Evolutionary conservation across 2,797 vertebrate genomes (phyloP).

Genomic region (Girardinus metallicus): DNA sequence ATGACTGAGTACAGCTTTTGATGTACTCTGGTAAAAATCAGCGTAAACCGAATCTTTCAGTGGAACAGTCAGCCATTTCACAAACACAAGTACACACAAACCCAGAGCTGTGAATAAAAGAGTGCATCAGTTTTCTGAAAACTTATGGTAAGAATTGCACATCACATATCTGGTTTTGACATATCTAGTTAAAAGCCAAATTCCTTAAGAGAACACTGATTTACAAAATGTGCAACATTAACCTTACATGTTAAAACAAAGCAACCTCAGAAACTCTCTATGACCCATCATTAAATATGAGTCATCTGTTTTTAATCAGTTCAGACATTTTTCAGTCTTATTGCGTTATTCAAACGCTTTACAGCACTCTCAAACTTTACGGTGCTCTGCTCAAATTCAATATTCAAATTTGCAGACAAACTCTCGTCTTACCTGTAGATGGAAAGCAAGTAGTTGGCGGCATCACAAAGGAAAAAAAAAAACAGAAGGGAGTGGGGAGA

Average conservation of each 20-base stretch:
- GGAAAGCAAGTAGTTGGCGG: conserved; percentile 18
- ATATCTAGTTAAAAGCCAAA: neutral
- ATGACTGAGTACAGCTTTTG: conserved; percentile 8
- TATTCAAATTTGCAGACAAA: conserved; percentile 3
- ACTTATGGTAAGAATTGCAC: neutral
- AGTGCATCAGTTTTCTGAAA: neutral
- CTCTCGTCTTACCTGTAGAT: conserved; percentile 62
- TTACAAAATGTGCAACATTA: neutral
- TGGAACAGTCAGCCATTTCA: conserved; percentile 13
- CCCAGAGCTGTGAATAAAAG: neutral
- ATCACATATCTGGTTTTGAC: neutral
- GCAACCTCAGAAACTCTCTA: neutral
- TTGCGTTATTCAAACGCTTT: neutral
- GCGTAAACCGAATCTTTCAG: neutral
- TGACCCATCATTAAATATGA: neutral
- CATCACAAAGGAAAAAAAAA: conserved; percentile 11
- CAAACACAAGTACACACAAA: conserved; percentile 9
- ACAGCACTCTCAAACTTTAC: neutral
- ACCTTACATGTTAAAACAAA: neutral
- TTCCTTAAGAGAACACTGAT: neutral
- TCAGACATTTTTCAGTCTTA: neutral
- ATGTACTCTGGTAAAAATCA: neutral
- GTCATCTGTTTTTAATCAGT: neutral
- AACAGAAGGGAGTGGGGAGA: conserved; percentile 11
- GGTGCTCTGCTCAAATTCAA: neutral